Evolutionary conservation across 2,888 invertebrate genomes (phyloP), one percentile per base, ranked within the genome.

Genomic region (Boloria euphrosyne): DNA sequence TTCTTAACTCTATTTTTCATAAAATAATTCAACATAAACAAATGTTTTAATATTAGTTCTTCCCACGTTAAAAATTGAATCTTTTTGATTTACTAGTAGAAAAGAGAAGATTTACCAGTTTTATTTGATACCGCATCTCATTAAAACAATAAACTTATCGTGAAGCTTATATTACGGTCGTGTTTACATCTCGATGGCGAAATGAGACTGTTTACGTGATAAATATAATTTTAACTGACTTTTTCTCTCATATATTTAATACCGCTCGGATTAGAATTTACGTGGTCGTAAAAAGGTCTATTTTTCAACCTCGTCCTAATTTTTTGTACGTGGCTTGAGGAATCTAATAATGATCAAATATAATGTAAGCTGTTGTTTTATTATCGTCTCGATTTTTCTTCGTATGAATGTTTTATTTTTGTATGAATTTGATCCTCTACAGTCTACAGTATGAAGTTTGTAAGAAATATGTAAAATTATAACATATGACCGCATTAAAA

Each of bases 211-310:
- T 68, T 68, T 54, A 66, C 53, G 61, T 31, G 54, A 68, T 68
- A 62, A 62, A 68, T 54, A 46, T 59, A 49, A 53, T 60, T 66
- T 65, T 62, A 62, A 65, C 53, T 58, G 31, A 46, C 46, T 51
- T 68, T 66, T 66, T 55, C 54, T 54, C 54, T 55, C 62, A 51
- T 65, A 68, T 66, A 66, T 68, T 62, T 50, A 55, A 62, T 47
- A 54, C 50, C 46, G 50, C 43, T 55, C 66, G 51, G 54, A 62
- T 68, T 66, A 62, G 53, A 47, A 66, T 68, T 68, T 62, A 59
- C 53, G 17, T 66, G 59, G 51, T 66, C 68, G 59, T 68, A 59
- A 68, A 68, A 66, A 62, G 59, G 50, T 50, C 59, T 62, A 66
- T 66, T 62, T 62, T 66, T 66, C 62, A 62, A 38, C 52, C 52